These are phyloP conservation scores for Lasiommata megera DNA, from an alignment of 2,888 invertebrate genomes.

Conservation along the genomic window DNA sequence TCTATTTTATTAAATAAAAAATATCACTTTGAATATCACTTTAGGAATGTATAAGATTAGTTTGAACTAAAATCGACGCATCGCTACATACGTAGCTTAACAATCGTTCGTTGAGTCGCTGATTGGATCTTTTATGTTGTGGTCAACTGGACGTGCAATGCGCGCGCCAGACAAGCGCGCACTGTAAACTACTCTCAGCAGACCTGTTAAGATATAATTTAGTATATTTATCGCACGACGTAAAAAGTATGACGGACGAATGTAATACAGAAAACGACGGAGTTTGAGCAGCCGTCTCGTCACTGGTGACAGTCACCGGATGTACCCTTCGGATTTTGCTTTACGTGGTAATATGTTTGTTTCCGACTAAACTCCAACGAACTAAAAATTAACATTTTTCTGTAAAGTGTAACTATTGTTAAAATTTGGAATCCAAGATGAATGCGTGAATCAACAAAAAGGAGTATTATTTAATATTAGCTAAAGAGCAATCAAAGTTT, in stretches of 20 bases:
- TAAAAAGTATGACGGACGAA: slow-evolving; percentile 5
- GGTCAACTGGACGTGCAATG: slow-evolving; percentile 40
- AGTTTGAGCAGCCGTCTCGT: not conserved
- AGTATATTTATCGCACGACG: slow-evolving; percentile 11
- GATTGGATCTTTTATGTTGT: not conserved
- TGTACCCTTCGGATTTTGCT: slow-evolving; percentile 2
- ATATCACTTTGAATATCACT: slow-evolving; percentile 44
- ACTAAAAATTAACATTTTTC: too few species aligned
- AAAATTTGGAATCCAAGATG: too few species aligned
- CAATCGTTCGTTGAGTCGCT: slow-evolving; percentile 36
- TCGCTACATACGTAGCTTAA: slow-evolving; percentile 34
- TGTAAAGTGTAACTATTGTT: too few species aligned
- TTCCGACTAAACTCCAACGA: not conserved
- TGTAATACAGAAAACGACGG: slow-evolving; percentile 6
- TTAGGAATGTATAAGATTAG: slow-evolving; percentile 34
- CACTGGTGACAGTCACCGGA: not conserved
- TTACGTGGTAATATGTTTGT: not conserved
- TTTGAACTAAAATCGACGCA: slow-evolving; percentile 40
- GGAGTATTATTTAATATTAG: too few species aligned
- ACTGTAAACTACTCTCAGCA: slow-evolving; percentile 35
- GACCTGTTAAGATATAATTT: slow-evolving; percentile 12
- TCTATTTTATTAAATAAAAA: slow-evolving; percentile 32
- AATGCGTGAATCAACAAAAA: too few species aligned
- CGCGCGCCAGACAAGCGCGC: slow-evolving; percentile 44
- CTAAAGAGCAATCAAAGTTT: too few species aligned